Evolutionary conservation across 2,888 invertebrate genomes (phyloP).

Genomic region (Myopa tessellatipennis): DNA sequence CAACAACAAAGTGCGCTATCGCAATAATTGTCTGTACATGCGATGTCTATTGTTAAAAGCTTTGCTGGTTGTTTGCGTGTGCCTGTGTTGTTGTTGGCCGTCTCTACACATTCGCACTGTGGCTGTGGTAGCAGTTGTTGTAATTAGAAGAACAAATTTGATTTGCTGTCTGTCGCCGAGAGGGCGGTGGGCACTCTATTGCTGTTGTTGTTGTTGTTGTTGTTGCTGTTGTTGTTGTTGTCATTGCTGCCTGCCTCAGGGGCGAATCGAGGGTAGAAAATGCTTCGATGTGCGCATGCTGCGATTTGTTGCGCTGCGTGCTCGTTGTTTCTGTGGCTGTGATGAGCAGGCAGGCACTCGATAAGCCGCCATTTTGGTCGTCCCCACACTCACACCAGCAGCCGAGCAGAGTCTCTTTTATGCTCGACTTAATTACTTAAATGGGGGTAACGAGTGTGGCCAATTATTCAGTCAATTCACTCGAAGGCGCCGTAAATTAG

Average conservation of each 20-base stretch:
- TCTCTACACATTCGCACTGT: background rate
- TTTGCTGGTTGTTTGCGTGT: background rate
- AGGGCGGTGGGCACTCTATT: background rate
- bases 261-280: background rate
- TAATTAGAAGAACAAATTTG: slow-evolving; percentile 2
- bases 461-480: no score
- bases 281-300: background rate
- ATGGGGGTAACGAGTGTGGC: background rate
- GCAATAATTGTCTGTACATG: slow-evolving; percentile 28
- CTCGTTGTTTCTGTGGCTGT: background rate
- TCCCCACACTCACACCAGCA: background rate
- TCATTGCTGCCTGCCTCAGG: background rate
- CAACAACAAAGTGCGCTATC: slow-evolving; percentile 8
- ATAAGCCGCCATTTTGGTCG: slow-evolving; percentile 14
- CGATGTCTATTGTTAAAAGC: slow-evolving; percentile 40
- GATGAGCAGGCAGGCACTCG: background rate
- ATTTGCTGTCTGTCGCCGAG: background rate
- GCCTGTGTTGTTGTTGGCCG: background rate
- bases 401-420: background rate
- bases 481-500: no score
- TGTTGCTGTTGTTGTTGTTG: background rate
- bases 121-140: background rate
- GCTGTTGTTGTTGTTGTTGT: background rate
- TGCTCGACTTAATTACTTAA: slow-evolving; percentile 29
- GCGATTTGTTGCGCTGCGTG: background rate